Percentiles rank a stretch among this genome's conserved stretches.
Evolutionary conservation across 2,888 invertebrate genomes (phyloP).

Genomic region (Andrena praecox): DNA sequence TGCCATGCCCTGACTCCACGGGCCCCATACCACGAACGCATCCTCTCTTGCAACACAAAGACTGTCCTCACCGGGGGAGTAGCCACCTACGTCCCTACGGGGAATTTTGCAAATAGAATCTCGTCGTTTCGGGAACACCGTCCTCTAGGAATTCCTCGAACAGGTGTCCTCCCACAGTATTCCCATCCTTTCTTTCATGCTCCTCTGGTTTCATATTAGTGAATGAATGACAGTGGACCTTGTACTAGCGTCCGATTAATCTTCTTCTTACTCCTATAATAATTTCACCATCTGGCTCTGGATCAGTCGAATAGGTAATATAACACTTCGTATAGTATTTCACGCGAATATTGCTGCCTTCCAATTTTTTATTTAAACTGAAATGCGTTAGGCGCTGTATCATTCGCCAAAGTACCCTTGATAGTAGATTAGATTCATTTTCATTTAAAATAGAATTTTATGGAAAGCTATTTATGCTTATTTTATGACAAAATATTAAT

Average conservation of each 20-base stretch:
- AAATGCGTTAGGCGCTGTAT: no score
- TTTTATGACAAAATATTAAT: no score
- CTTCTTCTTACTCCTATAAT: no score
- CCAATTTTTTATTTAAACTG: no score
- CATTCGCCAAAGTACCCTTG: no score
- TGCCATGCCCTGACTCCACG: slow-evolving; percentile 70
- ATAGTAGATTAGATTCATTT: no score
- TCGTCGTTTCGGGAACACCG: slow-evolving; percentile 29
- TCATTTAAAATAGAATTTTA: no score
- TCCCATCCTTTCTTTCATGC: background rate
- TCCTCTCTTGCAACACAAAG: slow-evolving; percentile 76
- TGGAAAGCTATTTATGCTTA: no score
- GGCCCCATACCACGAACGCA: slow-evolving; percentile 71
- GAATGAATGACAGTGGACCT: background rate
- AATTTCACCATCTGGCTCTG: no score
- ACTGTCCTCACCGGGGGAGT: slow-evolving; percentile 35
- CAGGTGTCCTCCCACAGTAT: slow-evolving; percentile 26
- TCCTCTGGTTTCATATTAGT: background rate
- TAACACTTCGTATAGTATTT: no score
- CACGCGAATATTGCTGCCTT: no score
- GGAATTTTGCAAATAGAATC: slow-evolving; percentile 56
- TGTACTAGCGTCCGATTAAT: background rate
- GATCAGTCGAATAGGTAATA: no score
- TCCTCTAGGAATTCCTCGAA: slow-evolving; percentile 19
- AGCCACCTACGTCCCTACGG: slow-evolving; percentile 38